Conservation (phyloP, 2,797 vertebrate species). For the Lepidocolaptes lacrymiger region DNA sequence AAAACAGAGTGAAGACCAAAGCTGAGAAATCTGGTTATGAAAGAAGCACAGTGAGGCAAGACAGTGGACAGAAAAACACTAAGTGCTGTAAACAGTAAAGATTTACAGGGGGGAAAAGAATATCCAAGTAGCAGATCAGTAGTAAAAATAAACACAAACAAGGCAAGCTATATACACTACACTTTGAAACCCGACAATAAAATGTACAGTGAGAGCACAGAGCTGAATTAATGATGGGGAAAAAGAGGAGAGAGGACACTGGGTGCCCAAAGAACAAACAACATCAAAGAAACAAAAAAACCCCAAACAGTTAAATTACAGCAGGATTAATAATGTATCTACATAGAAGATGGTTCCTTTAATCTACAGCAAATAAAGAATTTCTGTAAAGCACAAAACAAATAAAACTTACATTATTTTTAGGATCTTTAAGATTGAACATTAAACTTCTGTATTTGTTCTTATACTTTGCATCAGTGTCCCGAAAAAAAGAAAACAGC, state of each 20-base stretch:
- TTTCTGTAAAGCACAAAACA: neutral
- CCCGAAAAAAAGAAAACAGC: conserved; percentile 94
- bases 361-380: neutral
- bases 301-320: neutral
- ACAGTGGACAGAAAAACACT: neutral
- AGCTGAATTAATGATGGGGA: neutral
- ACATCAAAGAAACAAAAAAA: neutral
- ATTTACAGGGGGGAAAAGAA: fast-evolving
- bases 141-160: neutral
- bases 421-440: conserved; percentile 98
- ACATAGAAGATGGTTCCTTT: neutral
- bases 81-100: neutral
- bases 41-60: neutral
- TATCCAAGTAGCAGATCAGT: neutral
- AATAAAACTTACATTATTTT: conserved; percentile 91
- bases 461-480: conserved; percentile 98
- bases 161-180: neutral
- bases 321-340: neutral
- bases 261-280: neutral
- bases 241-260: neutral
- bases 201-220: neutral
- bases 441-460: conserved; percentile 98
- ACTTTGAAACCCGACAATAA: neutral
- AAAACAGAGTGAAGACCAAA: neutral
- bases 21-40: neutral